Evolutionary conservation across 2,797 vertebrate genomes (phyloP).

Genomic region (Syndactyla subalaris): DNA sequence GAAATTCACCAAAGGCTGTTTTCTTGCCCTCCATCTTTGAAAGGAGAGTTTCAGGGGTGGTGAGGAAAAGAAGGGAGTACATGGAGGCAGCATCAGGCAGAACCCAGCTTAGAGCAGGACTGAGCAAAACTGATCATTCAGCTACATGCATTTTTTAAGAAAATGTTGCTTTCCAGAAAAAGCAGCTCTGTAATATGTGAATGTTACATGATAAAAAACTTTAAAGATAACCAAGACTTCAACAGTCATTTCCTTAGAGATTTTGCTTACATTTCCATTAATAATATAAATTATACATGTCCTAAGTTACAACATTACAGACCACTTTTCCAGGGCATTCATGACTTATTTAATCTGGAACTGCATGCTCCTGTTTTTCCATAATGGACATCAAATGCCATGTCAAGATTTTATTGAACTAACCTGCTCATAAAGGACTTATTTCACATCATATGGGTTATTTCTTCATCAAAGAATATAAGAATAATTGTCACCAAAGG

Average conservation of each 20-base stretch:
- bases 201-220: not conserved
- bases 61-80: not conserved
- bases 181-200: not conserved
- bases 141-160: not conserved
- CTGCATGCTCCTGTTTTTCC: not conserved
- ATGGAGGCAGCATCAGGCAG: not conserved
- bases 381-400: not conserved
- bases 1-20: not conserved
- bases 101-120: not conserved
- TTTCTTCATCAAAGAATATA: not conserved
- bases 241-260: not conserved
- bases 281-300: not conserved
- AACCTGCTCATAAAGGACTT: not conserved
- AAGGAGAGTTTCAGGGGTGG: not conserved
- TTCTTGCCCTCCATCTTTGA: not conserved
- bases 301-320: not conserved
- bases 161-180: not conserved
- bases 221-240: not conserved
- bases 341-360: not conserved
- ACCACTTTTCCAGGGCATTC: not conserved
- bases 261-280: not conserved
- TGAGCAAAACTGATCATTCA: not conserved
- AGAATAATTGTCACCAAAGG: not conserved
- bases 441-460: not conserved
- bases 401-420: not conserved